A percentile compares a stretch with the other conserved stretches of the same genome.
These are phyloP conservation scores for Loxodonta africana DNA, from an alignment of 2,113 vertebrate genomes.

Conservation along the genomic window DNA sequence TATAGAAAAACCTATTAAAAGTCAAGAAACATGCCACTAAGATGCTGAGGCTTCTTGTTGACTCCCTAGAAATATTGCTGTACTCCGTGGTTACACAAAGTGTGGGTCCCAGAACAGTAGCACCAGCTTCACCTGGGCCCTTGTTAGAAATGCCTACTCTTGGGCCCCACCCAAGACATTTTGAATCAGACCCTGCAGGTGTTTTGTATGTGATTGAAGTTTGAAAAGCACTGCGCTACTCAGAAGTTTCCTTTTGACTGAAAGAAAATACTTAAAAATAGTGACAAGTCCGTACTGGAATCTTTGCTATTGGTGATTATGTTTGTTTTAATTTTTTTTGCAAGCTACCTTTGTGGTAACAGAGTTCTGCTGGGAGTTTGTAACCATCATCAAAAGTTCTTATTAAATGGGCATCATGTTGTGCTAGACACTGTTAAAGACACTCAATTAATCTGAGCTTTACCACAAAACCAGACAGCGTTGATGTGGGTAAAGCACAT, in stretches of 20 bases:
- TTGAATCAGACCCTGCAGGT: neutral
- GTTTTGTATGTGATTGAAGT: neutral
- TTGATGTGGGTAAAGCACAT: slow-evolving; percentile 52
- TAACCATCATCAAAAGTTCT: slow-evolving; percentile 61
- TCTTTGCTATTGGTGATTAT: neutral
- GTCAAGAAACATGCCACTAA: neutral
- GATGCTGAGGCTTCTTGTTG: neutral
- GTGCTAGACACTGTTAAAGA: slow-evolving; percentile 14
- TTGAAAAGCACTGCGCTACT: neutral
- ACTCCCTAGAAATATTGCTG: neutral
- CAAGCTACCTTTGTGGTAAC: slow-evolving; percentile 31
- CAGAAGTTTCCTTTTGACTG: neutral
- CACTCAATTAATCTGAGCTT: slow-evolving; percentile 37
- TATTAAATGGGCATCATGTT: neutral
- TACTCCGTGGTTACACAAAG: neutral
- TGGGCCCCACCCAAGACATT: neutral
- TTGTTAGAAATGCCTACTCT: neutral
- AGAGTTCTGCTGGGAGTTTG: neutral
- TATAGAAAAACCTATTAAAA: neutral
- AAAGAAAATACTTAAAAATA: neutral
- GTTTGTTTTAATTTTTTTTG: slow-evolving; percentile 31
- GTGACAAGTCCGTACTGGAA: neutral
- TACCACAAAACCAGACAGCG: slow-evolving; percentile 40
- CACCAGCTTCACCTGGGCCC: neutral
- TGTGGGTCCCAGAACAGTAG: neutral